Base-by-base conservation (phyloP, 2,888 invertebrate genomes). In the Mesorhabditis sp. region DNA sequence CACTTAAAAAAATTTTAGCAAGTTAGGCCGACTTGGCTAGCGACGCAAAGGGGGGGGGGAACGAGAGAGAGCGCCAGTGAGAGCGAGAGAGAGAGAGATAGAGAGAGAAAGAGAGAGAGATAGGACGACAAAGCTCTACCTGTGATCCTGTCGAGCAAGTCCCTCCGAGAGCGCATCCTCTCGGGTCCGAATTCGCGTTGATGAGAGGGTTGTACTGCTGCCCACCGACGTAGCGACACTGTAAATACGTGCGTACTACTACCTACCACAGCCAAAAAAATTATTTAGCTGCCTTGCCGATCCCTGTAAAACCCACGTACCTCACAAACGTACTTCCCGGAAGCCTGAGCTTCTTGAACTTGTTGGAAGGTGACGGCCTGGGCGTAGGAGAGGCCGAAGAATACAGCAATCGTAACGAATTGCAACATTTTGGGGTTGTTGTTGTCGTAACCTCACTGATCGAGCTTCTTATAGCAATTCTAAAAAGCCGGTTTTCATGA, bases 271-370 rank as follows among this genome's bases (percentile, higher is more conserved):
- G 28, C 28, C 28, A 28, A 28, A 50, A 50, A n/a, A 50, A 2
- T 2, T 50, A n/a, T 50, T 50, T 50, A 50, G n/a, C 58, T 13
- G n/a, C 7, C n/a, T n/a, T 50, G 7, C n/a, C 7, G 7, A 13
- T 50, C 10, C 7, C n/a, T 2, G 1, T 50, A 10, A 13, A 13
- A 13, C 58, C 7, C 7, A 50, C 58, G 1, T 13, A 50, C 58
- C 58, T 50, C 58, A 50, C 58, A 50, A 50, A 50, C 58, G 58
- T 50, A 50, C n/a, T 50, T 50, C 58, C 58, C 58, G 58, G 58
- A 13, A 10, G 10, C n/a, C n/a, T 50, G 58, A 13, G 58, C 58
- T 13, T 50, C 58, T n/a, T 50, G 10, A 50, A 50, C 58, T 50
- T 50, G 58, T n/a, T 50, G 10, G n/a, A 50, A n/a, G n/a, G 58